A percentile compares a stretch with the other conserved stretches of the same genome.
phyloP scores from a whole-genome alignment of 2,797 vertebrate species.

The Gymnopithys bicolor region DNA sequence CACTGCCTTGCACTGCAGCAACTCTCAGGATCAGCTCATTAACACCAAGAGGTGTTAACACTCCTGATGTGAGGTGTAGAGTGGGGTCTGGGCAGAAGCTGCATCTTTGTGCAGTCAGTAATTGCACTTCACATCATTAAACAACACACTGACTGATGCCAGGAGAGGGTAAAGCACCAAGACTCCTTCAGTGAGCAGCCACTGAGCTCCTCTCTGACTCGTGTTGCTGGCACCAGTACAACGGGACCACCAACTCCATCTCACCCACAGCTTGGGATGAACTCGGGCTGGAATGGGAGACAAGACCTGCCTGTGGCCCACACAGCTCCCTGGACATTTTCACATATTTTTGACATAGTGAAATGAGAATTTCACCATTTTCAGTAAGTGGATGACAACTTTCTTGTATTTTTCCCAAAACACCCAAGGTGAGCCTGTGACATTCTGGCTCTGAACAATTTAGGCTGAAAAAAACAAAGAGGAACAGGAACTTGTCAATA shows the following conservation, averaged over 20 bases:
- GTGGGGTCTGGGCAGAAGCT: neutral
- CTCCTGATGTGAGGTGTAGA: fast-evolving
- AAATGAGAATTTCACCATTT: neutral
- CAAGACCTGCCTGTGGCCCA: neutral
- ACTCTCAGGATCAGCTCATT: fast-evolving
- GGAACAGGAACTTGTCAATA: neutral
- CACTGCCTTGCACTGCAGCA: fast-evolving
- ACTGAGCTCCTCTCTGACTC: neutral
- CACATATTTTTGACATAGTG: neutral
- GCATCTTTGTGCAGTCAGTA: neutral
- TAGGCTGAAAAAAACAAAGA: neutral
- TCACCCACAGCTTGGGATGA: fast-evolving
- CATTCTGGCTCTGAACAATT: neutral
- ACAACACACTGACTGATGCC: fast-evolving
- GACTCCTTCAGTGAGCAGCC: neutral
- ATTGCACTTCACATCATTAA: neutral
- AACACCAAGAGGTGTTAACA: neutral
- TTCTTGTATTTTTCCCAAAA: neutral
- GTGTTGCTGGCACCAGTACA: neutral
- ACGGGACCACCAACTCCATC: neutral
- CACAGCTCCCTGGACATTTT: neutral
- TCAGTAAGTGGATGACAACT: neutral
- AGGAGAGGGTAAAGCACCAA: fast-evolving
- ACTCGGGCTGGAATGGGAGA: neutral
- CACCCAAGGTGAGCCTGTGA: neutral